Evolutionary conservation across 1,140 invertebrate species (phyloP), one percentile per base, ranked within the genome.

Genomic region (Littorina saxatilis): DNA sequence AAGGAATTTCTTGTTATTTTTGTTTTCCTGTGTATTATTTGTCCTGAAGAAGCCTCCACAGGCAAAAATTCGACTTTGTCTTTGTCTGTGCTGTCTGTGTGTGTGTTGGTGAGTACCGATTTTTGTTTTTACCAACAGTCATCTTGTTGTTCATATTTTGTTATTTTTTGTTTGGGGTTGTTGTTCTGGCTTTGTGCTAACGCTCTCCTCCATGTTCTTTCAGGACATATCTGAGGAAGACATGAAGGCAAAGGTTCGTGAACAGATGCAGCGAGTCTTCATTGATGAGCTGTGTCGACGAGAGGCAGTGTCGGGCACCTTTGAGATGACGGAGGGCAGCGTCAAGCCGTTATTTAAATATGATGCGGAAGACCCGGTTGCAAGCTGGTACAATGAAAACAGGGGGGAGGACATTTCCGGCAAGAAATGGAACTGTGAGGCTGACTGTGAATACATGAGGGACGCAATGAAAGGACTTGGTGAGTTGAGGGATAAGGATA

Each of bases 381-480:
- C 82, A 15, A 74, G 43, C 1, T 89, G 82, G 77, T 86, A 84
- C 50, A 61, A 77, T 0, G 73, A 81, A n/a, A 75, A 87, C 32
- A 29, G 81, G 20, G 80, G 80, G 13, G 76, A 43, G 2, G 85
- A 88, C 35, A 55, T 87, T n/a, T 74, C 68, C 17, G 85, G 81
- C 52, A 84, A 87, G n/a, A 80, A 85, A 72, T 91, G 91, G 85
- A 86, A 90, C 81, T 43, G 80, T 32, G 90, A 92, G 55, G 74
- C 63, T 29, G 91, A 92, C 82, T 90, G 88, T 80, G 87, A 92
- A 82, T 87, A 86, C 29, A 79, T 92, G 15, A 80, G 86, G 47
- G 87, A 88, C 52, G 91, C 91, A 20, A 91, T 92, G 89, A 92
- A 92, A 84, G 91, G 91, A 70, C 50, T 90, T 29, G 91, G 91